Conservation (phyloP, 35 echinoderm and acorn worm species). For the Stichopus chloronotus region DNA sequence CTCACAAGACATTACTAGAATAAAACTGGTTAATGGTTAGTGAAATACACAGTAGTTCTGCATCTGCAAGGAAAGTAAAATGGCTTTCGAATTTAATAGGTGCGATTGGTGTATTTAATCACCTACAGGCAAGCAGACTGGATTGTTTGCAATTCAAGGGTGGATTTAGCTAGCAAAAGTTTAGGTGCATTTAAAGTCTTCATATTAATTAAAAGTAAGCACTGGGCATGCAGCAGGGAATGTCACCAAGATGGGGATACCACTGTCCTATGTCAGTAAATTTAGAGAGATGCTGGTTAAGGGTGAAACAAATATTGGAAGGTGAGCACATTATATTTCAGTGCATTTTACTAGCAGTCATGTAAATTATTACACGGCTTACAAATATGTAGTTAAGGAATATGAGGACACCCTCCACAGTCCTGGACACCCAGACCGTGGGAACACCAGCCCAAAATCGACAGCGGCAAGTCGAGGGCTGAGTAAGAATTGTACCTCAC, state of each 20-base stretch:
- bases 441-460: neutral
- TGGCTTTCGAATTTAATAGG: too few species aligned
- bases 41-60: too few species aligned
- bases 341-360: constrained; percentile 47
- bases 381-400: constrained; percentile 46
- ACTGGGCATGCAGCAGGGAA: constrained; percentile 33
- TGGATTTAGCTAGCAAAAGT: too few species aligned
- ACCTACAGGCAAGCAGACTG: too few species aligned
- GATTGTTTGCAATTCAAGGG: too few species aligned
- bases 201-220: neutral
- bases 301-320: neutral
- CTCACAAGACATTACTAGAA: too few species aligned
- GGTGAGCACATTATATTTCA: neutral
- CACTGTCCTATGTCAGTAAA: constrained; percentile 58
- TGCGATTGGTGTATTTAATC: too few species aligned
- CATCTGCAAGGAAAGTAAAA: too few species aligned
- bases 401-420: neutral
- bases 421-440: constrained; percentile 24
- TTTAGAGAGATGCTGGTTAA: constrained; percentile 24
- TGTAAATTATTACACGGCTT: constrained; percentile 58
- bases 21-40: too few species aligned
- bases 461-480: neutral
- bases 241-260: constrained; percentile 8
- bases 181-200: too few species aligned
- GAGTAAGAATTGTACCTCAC: neutral